Conservation (phyloP, 2,888 invertebrate genomes). For the Teinopalpus imperialis region DNA sequence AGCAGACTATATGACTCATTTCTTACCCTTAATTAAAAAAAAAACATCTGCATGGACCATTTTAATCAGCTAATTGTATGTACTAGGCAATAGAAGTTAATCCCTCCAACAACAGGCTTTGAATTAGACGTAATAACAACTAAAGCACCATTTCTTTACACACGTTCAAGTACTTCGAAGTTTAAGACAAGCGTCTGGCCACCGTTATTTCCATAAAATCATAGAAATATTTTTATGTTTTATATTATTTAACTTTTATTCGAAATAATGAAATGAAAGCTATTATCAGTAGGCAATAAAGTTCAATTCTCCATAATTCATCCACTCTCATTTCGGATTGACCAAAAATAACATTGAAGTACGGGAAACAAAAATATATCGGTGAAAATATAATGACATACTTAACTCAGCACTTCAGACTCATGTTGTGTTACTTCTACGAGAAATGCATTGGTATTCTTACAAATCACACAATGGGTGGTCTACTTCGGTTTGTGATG, state of each 20-base stretch:
- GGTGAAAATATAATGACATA: slow-evolving; percentile 68
- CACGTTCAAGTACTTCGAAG: no score
- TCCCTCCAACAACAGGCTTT: no score
- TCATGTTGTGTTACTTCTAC: slow-evolving; percentile 29
- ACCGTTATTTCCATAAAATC: not conserved
- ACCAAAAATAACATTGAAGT: slow-evolving; percentile 45
- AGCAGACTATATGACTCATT: no score
- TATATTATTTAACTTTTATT: not conserved
- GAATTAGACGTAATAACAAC: no score
- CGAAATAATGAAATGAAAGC: not conserved
- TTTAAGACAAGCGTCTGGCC: no score
- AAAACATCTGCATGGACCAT: no score
- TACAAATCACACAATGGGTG: slow-evolving; percentile 59
- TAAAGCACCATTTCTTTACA: no score
- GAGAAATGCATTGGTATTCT: slow-evolving; percentile 41
- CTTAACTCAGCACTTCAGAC: slow-evolving; percentile 49
- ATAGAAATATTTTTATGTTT: not conserved
- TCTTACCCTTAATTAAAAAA: no score
- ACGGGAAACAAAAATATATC: slow-evolving; percentile 55
- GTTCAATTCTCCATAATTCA: slow-evolving; percentile 60
- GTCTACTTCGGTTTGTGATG: slow-evolving; percentile 40
- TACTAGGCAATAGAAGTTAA: no score
- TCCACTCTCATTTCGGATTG: slow-evolving; percentile 41
- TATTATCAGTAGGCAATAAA: slow-evolving; percentile 49
- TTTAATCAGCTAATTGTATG: no score